Evolutionary conservation across 1,140 invertebrate species (phyloP).

Genomic region (Gonatopus flavifemur): DNA sequence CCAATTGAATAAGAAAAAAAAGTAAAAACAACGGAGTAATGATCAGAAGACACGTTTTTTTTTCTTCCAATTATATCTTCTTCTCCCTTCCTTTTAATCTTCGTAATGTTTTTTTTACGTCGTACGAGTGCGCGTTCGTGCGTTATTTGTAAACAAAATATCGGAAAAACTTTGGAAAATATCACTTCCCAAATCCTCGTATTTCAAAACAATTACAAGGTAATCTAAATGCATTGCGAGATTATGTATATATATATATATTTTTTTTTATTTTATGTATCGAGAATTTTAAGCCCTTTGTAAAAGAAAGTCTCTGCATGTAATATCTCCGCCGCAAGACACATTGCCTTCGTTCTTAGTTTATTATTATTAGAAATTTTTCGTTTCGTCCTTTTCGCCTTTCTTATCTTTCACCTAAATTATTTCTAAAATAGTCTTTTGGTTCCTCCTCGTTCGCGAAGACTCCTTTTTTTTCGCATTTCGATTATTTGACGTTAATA

Average conservation of each 20-base stretch:
- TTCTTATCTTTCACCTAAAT: background rate
- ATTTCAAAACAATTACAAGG: too few species aligned
- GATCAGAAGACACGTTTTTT: too few species aligned
- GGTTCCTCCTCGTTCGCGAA: slow-evolving; percentile 8
- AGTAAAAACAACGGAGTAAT: too few species aligned
- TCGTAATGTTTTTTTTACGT: slow-evolving; percentile 17
- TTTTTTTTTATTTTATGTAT: background rate
- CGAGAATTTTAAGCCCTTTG: background rate
- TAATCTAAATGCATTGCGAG: too few species aligned
- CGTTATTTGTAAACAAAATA: too few species aligned
- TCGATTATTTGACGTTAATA: slow-evolving; percentile 5
- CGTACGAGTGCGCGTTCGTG: too few species aligned
- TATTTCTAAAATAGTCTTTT: too few species aligned
- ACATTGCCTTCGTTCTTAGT: slow-evolving; percentile 1
- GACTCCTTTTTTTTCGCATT: slow-evolving; percentile 8
- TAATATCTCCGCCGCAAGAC: slow-evolving; percentile 15
- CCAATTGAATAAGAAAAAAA: slow-evolving; percentile 23
- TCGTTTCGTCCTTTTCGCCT: slow-evolving; percentile 1
- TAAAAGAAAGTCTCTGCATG: background rate
- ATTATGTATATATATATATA: too few species aligned
- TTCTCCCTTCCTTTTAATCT: slow-evolving; percentile 8
- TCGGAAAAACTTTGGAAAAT: too few species aligned
- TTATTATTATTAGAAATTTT: background rate
- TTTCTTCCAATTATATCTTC: slow-evolving; percentile 5
- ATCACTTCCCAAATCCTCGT: too few species aligned